Evolutionary conservation across 2,113 vertebrate genomes (phyloP).

Genomic region (Anhinga rufa): DNA sequence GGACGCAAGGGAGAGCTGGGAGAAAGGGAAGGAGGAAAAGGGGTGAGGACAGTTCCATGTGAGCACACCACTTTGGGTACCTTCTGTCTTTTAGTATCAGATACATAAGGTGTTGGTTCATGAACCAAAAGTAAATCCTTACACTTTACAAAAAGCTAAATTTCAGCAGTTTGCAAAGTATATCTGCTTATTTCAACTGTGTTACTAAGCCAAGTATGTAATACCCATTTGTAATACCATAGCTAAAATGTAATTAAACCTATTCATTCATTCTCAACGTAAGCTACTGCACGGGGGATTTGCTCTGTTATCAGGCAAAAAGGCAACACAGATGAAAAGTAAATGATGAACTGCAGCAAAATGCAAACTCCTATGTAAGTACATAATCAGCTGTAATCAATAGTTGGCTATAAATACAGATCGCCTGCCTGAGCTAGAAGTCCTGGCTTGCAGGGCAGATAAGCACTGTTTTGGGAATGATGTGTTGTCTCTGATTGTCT

Average conservation of each 20-base stretch:
- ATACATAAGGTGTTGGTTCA: background rate
- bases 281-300: background rate
- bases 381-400: background rate
- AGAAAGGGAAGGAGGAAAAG: background rate
- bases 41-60: background rate
- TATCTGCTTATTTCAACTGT: background rate
- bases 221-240: background rate
- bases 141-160: background rate
- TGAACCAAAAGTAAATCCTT: background rate
- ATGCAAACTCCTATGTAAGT: background rate
- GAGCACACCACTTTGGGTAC: background rate
- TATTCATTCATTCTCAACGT: background rate
- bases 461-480: background rate
- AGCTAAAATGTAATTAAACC: background rate
- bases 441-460: background rate
- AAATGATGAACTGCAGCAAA: background rate
- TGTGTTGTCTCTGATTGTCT: background rate
- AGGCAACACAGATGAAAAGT: background rate
- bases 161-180: background rate
- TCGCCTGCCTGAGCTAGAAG: background rate
- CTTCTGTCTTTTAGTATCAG: background rate
- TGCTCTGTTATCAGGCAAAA: background rate
- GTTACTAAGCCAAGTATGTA: background rate
- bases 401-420: background rate
- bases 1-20: background rate